Conservation (phyloP, 2,113 vertebrate genomes). For the Furnarius figulus region DNA sequence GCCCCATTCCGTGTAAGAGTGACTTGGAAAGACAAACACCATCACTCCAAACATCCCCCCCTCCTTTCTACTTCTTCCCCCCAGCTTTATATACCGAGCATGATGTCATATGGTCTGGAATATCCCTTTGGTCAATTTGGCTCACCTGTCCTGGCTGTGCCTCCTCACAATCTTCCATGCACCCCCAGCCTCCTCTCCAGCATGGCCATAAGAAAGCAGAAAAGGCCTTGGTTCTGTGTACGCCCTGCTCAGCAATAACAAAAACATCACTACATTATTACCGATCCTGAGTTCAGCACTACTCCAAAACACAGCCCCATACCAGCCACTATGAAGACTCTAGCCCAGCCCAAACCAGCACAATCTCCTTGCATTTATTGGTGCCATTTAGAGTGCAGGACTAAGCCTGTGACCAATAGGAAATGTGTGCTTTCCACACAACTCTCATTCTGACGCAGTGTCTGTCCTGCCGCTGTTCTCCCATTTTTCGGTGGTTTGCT, state of each 20-base stretch:
- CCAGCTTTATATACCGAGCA: neutral
- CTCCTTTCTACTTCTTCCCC: neutral
- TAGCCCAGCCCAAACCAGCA: neutral
- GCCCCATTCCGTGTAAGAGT: too few relatives aligned
- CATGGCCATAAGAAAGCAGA: too few relatives aligned
- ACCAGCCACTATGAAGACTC: too few relatives aligned
- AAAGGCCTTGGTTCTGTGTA: too few relatives aligned
- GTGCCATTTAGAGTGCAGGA: neutral
- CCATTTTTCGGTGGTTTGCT: neutral
- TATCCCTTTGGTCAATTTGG: neutral
- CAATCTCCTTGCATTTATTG: neutral
- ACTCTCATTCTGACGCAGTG: fast-evolving
- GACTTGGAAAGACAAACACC: too few relatives aligned
- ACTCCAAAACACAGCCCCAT: too few relatives aligned
- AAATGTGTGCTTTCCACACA: neutral
- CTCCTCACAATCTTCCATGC: neutral
- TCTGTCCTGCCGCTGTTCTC: neutral
- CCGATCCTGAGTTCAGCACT: too few relatives aligned
- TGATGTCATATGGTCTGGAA: neutral
- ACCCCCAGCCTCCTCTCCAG: neutral
- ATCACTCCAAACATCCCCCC: neutral
- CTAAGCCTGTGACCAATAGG: neutral
- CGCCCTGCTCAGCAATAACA: too few relatives aligned
- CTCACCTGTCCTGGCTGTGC: neutral
- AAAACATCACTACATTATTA: too few relatives aligned